Evolutionary conservation across 1,140 invertebrate species (phyloP).

Genomic region (Ostrea edulis): DNA sequence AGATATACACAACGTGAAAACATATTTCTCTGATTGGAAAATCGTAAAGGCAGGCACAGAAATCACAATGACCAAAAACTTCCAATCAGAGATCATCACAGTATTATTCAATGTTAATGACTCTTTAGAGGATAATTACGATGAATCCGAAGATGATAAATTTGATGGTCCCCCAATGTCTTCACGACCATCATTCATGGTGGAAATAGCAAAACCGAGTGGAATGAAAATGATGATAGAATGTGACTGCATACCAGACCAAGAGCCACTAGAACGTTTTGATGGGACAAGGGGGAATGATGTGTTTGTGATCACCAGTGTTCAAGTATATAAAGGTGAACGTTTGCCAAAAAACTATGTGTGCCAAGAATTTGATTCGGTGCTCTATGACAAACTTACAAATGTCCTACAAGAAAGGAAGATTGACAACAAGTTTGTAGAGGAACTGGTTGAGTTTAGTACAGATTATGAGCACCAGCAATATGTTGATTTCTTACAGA

Average conservation of each 20-base stretch:
- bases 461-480: slow-evolving; percentile 93
- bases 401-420: slow-evolving; percentile 96
- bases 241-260: neutral
- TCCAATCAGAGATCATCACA: slow-evolving; percentile 1
- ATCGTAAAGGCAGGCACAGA: neutral
- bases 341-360: slow-evolving; percentile 11
- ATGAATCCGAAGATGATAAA: neutral
- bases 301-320: neutral
- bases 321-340: slow-evolving; percentile 2
- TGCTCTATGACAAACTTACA: slow-evolving; percentile 93
- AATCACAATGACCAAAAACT: neutral
- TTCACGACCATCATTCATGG: slow-evolving; percentile 6
- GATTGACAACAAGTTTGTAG: slow-evolving; percentile 93
- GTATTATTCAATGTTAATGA: slow-evolving; percentile 3
- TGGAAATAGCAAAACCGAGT: slow-evolving; percentile 2
- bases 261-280: neutral
- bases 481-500: slow-evolving; percentile 92
- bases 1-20: neutral
- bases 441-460: slow-evolving; percentile 91
- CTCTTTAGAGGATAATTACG: slow-evolving; percentile 4
- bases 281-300: neutral
- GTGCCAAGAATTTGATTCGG: neutral
- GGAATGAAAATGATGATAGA: slow-evolving; percentile 5
- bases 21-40: neutral
- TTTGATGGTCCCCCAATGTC: neutral